Evolutionary conservation across 1,140 invertebrate species (phyloP).

Genomic region (Scaptomyza montana): DNA sequence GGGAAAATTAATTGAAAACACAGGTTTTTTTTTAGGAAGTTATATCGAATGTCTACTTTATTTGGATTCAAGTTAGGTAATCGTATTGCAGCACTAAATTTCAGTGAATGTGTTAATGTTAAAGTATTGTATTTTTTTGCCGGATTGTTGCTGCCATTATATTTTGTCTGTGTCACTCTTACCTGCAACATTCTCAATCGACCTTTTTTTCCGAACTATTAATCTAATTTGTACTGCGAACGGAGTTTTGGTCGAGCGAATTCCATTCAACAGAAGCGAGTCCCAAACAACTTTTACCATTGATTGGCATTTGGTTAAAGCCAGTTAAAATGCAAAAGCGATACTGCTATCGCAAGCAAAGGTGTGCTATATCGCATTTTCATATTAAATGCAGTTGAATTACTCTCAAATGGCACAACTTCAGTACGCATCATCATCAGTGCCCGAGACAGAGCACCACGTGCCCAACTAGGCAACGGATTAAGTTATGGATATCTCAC

Average conservation of each 20-base stretch:
- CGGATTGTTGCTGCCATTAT: no score
- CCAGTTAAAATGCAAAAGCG: constrained; percentile 5
- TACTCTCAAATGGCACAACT: constrained; percentile 43
- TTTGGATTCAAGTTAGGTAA: no score
- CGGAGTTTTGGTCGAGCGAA: background rate
- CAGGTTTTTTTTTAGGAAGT: no score
- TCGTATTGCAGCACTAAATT: no score
- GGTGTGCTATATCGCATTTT: constrained; percentile 44
- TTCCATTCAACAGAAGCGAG: constrained; percentile 6
- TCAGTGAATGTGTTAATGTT: no score
- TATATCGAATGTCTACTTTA: no score
- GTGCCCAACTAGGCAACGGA: background rate
- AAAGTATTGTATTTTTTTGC: no score
- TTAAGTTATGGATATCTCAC: constrained; percentile 34
- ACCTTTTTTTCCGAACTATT: no score
- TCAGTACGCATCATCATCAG: constrained; percentile 26
- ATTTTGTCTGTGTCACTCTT: no score
- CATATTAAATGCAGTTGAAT: constrained; percentile 56
- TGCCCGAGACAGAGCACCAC: background rate
- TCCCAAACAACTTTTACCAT: constrained; percentile 30
- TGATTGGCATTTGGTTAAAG: constrained; percentile 48
- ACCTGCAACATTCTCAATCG: no score
- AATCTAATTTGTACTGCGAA: background rate
- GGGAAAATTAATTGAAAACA: no score
- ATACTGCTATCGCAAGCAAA: constrained; percentile 33